These are phyloP conservation scores for Enteromius anoplus DNA, from an alignment of 2,797 vertebrate genomes.

Conservation along the genomic window DNA sequence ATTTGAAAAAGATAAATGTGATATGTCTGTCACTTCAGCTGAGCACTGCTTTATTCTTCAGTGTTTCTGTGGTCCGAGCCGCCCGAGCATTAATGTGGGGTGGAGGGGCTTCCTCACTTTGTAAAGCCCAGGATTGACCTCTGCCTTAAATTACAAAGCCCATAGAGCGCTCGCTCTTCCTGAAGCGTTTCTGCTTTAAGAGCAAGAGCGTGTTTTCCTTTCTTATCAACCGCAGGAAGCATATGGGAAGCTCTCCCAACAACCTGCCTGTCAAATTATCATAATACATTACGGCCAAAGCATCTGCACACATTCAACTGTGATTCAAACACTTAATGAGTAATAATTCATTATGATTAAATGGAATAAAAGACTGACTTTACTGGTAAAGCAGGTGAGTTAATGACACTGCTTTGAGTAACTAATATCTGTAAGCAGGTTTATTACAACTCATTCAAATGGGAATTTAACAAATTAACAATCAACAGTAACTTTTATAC, in stretches of 20 bases:
- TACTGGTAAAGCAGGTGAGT: background rate
- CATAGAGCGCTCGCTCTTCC: slow-evolving; percentile 59
- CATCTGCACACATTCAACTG: slow-evolving; percentile 6
- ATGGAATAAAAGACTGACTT: background rate
- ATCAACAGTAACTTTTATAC: background rate
- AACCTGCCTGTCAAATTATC: slow-evolving; percentile 76
- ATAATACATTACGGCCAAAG: slow-evolving; percentile 71
- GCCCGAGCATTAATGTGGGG: slow-evolving; percentile 50
- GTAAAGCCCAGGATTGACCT: slow-evolving; percentile 71
- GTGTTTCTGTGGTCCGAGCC: slow-evolving; percentile 14
- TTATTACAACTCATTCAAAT: background rate
- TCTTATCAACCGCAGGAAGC: slow-evolving; percentile 82
- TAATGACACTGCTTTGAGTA: background rate
- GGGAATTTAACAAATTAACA: background rate
- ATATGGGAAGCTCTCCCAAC: slow-evolving; percentile 79
- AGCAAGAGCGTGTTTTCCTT: slow-evolving; percentile 73
- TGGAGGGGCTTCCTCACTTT: slow-evolving; percentile 80
- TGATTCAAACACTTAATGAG: background rate
- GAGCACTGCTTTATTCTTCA: background rate
- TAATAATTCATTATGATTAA: background rate
- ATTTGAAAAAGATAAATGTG: background rate
- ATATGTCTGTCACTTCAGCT: background rate
- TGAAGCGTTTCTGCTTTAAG: slow-evolving; percentile 67
- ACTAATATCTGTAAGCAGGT: background rate
- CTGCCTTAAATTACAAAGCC: slow-evolving; percentile 71